Evolutionary conservation across 2,888 invertebrate species (phyloP).

Genomic region (Drosophila robusta): DNA sequence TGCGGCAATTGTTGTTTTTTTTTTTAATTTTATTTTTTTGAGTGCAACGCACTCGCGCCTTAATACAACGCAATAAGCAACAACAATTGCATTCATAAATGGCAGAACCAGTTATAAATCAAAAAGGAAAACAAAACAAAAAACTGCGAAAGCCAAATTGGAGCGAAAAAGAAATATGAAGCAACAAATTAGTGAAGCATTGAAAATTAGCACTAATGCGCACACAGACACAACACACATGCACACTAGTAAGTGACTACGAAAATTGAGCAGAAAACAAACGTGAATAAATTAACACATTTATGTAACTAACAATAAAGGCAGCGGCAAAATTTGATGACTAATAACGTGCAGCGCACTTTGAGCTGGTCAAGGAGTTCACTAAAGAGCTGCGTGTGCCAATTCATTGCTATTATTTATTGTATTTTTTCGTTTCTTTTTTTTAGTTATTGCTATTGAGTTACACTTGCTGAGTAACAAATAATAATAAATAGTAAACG

Average conservation of each 20-base stretch:
- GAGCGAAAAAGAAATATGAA: slow-evolving; percentile 35
- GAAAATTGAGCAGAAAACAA: slow-evolving; percentile 53
- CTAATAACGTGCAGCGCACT: slow-evolving; percentile 39
- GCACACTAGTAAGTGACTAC: slow-evolving; percentile 28
- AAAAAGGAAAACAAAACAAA: slow-evolving; percentile 19
- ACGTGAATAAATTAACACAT: slow-evolving; percentile 72
- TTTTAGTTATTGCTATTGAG: slow-evolving; percentile 9
- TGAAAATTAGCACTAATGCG: slow-evolving; percentile 47
- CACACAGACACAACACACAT: slow-evolving; percentile 21
- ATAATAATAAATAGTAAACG: slow-evolving; percentile 7
- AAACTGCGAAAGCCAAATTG: slow-evolving; percentile 23
- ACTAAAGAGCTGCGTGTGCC: slow-evolving; percentile 5
- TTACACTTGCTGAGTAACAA: slow-evolving; percentile 26
- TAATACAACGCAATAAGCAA: slow-evolving; percentile 33
- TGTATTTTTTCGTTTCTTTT: slow-evolving; percentile 5
- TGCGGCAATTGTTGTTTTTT: too few species aligned
- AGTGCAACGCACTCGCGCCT: slow-evolving; percentile 45
- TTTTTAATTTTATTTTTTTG: slow-evolving; percentile 11
- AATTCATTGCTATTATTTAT: slow-evolving; percentile 13
- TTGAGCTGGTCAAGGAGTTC: slow-evolving; percentile 30
- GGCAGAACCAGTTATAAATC: slow-evolving; percentile 26
- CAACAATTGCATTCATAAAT: slow-evolving; percentile 40
- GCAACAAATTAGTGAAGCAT: slow-evolving; percentile 64
- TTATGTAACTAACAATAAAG: slow-evolving; percentile 63
- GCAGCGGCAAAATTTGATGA: slow-evolving; percentile 38